Percentiles rank a stretch among this genome's conserved stretches.
Evolutionary conservation across 1,140 invertebrate genomes (phyloP).

Genomic region (Drosophila gunungcola): DNA sequence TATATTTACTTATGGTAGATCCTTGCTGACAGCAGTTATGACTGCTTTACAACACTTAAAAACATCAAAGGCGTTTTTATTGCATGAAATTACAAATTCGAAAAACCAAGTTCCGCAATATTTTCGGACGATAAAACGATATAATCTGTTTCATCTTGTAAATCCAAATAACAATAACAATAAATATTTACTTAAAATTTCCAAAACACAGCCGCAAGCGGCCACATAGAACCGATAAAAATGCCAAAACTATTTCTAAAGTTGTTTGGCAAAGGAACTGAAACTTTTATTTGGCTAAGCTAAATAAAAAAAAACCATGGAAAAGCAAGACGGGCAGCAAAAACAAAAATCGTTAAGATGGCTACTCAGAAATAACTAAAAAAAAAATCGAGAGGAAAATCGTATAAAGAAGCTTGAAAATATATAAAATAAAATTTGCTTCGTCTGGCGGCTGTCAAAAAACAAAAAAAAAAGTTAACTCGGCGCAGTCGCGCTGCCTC

Average conservation of each 20-base stretch:
- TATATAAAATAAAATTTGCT: conserved; percentile 50
- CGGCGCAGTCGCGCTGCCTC: conserved; percentile 35
- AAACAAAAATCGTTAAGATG: conserved; percentile 23
- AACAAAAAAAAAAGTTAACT: conserved; percentile 29
- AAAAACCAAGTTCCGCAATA: conserved; percentile 1
- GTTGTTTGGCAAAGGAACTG: conserved; percentile 38
- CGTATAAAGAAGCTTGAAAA: conserved; percentile 23
- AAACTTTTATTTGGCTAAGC: conserved; percentile 28
- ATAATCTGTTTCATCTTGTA: conserved; percentile 31
- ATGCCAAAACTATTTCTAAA: conserved; percentile 60
- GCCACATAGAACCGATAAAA: conserved; percentile 33
- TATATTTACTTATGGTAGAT: not conserved
- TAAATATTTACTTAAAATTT: conserved; percentile 40
- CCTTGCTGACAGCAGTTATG: not conserved
- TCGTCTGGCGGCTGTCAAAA: conserved; percentile 64
- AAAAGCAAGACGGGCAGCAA: conserved; percentile 8
- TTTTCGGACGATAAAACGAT: not conserved
- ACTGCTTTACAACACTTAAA: not conserved
- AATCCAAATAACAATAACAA: conserved; percentile 25
- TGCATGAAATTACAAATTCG: not conserved
- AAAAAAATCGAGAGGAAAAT: conserved; percentile 25
- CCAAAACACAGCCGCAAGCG: conserved; percentile 16
- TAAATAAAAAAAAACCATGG: conserved; percentile 15
- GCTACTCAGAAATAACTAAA: conserved; percentile 12
- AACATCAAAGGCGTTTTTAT: not conserved